Evolutionary conservation across 2,797 vertebrate genomes (phyloP).

Genomic region (Acrossocheilus fasciatus): DNA sequence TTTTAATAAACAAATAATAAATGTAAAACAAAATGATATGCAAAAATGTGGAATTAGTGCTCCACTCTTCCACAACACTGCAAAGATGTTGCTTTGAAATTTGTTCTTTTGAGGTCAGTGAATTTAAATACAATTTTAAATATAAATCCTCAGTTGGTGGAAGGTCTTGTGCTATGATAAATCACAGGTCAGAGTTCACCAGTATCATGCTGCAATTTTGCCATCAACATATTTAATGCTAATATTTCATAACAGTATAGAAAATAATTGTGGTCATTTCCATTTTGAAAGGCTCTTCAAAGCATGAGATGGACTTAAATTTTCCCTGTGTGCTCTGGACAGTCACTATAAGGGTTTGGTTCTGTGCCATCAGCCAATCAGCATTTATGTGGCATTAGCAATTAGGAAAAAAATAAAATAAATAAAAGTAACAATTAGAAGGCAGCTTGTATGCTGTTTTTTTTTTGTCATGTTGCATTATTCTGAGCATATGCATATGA

Average conservation of each 20-base stretch:
- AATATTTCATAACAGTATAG: not conserved
- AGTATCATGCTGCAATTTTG: too few relatives aligned
- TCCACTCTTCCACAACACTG: not conserved
- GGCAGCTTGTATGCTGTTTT: too few relatives aligned
- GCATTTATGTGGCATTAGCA: not conserved
- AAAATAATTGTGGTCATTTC: too few relatives aligned
- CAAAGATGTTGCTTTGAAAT: not conserved
- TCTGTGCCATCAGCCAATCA: not conserved
- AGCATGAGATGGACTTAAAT: not conserved
- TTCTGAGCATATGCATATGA: not conserved
- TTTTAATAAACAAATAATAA: not conserved
- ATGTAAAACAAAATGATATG: not conserved
- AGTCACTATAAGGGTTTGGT: not conserved
- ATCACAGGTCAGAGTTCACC: not conserved
- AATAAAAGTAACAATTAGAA: too few relatives aligned
- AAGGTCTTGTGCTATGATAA: not conserved
- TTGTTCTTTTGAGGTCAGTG: not conserved
- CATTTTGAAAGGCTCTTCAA: not conserved
- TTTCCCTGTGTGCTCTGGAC: not conserved
- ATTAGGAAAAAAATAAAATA: too few relatives aligned
- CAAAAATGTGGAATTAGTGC: not conserved
- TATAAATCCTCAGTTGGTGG: not conserved
- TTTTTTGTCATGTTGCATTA: not conserved
- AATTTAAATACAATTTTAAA: not conserved
- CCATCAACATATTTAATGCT: too few relatives aligned